A percentile compares a stretch with the other conserved stretches of the same genome.
Conservation (phyloP, 2,113 vertebrate genomes). For the Laticauda laticaudata region DNA sequence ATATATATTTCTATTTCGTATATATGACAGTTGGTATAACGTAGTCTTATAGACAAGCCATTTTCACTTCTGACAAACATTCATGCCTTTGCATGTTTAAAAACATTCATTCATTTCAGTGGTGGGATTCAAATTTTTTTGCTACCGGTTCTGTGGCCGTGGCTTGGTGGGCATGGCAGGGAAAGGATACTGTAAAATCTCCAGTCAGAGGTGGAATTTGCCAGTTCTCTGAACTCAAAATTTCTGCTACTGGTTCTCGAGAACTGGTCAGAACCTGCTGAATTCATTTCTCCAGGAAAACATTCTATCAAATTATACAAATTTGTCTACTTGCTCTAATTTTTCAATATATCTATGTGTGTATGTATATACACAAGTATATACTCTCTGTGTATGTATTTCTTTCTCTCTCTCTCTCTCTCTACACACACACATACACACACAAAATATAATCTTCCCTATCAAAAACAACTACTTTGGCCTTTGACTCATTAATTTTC, state of each 20-base stretch:
- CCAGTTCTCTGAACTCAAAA: no score
- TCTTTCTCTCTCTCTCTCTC: no score
- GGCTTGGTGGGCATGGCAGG: no score
- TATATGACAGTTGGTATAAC: neutral
- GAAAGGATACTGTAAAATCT: no score
- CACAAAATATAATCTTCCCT: neutral
- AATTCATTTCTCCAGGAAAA: neutral
- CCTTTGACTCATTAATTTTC: neutral
- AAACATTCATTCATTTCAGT: neutral
- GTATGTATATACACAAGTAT: no score
- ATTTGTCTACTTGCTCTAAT: neutral
- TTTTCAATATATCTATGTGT: neutral
- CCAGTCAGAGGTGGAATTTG: no score
- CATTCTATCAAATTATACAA: neutral
- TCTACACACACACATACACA: neutral
- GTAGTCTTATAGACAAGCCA: neutral
- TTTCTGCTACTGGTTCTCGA: no score
- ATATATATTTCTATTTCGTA: neutral
- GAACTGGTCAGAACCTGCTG: no score
- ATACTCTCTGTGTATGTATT: no score
- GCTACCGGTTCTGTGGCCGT: no score
- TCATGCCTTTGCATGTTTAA: neutral
- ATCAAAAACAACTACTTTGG: neutral
- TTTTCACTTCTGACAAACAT: neutral
- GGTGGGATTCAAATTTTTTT: no score